Conservation (phyloP, 1,140 invertebrate species). For the Periplaneta americana region DNA sequence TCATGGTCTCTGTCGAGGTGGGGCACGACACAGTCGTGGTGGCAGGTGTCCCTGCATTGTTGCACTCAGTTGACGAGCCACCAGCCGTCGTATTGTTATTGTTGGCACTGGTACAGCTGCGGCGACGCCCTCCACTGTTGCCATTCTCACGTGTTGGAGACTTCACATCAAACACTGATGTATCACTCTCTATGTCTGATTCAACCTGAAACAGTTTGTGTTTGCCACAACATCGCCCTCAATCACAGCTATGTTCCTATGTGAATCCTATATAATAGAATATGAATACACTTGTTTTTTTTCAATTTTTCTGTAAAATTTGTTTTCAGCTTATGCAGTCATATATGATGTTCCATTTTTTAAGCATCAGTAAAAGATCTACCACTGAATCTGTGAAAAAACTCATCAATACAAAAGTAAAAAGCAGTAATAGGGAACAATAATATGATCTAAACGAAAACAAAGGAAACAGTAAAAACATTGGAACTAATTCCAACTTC, state of each 20-base stretch:
- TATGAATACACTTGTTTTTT: too few species aligned
- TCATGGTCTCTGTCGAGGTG: slow-evolving; percentile 10
- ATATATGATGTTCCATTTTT: too few species aligned
- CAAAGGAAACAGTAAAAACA: too few species aligned
- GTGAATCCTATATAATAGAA: too few species aligned
- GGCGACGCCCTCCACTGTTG: slow-evolving; percentile 29
- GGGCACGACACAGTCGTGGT: slow-evolving; percentile 6
- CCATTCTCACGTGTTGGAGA: slow-evolving; percentile 44
- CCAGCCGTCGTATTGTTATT: slow-evolving; percentile 47
- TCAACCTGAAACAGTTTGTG: slow-evolving; percentile 42
- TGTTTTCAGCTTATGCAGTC: too few species aligned
- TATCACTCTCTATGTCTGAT: slow-evolving; percentile 54
- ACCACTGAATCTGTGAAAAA: too few species aligned
- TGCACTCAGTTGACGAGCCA: slow-evolving; percentile 11
- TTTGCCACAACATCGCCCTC: not conserved
- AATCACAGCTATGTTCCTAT: not conserved
- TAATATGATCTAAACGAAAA: too few species aligned
- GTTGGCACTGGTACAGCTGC: slow-evolving; percentile 51
- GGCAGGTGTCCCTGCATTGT: not conserved
- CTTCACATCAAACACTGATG: slow-evolving; percentile 52
- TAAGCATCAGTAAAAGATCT: too few species aligned
- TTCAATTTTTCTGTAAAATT: too few species aligned
- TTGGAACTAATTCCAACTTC: too few species aligned
- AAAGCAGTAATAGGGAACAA: too few species aligned
- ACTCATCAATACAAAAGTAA: too few species aligned